A percentile compares a stretch with the other conserved stretches of the same genome.
These are phyloP conservation scores for Smittia sp. DNA, from an alignment of 2,888 invertebrate species.

Conservation along the genomic window DNA sequence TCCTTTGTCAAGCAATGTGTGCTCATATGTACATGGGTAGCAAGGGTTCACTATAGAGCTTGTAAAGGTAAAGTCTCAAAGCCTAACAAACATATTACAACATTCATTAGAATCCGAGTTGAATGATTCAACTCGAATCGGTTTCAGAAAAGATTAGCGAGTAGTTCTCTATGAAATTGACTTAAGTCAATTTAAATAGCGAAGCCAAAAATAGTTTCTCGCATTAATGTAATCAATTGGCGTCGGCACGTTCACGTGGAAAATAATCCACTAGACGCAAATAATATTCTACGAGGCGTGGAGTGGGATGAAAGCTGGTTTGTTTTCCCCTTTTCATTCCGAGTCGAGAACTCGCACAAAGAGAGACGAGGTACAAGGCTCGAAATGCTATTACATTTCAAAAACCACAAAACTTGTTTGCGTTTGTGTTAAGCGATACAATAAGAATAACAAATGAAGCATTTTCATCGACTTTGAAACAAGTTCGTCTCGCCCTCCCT, in stretches of 20 bases:
- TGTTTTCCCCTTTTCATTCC: neutral
- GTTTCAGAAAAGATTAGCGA: no score
- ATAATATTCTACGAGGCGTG: neutral
- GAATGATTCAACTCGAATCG: no score
- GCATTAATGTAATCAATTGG: neutral
- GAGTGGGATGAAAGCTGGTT: neutral
- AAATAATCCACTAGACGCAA: neutral
- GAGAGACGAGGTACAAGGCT: neutral
- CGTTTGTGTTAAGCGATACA: neutral
- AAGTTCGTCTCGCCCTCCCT: neutral
- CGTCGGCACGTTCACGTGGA: neutral
- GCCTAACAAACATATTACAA: no score
- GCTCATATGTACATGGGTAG: no score
- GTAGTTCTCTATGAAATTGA: no score
- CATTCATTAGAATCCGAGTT: no score
- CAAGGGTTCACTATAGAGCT: no score
- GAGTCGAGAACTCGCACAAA: neutral
- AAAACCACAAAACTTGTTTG: constrained; percentile 8
- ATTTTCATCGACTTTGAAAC: neutral
- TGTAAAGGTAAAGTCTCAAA: no score
- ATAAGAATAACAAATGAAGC: constrained; percentile 1
- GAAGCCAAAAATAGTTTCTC: neutral
- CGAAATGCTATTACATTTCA: neutral
- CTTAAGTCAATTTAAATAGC: no score
- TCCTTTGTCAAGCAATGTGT: no score